Evolutionary conservation across 64 coral and sea anemone species (phyloP), one percentile per base, ranked within the genome.

Genomic region (Pocillopora verrucosa): DNA sequence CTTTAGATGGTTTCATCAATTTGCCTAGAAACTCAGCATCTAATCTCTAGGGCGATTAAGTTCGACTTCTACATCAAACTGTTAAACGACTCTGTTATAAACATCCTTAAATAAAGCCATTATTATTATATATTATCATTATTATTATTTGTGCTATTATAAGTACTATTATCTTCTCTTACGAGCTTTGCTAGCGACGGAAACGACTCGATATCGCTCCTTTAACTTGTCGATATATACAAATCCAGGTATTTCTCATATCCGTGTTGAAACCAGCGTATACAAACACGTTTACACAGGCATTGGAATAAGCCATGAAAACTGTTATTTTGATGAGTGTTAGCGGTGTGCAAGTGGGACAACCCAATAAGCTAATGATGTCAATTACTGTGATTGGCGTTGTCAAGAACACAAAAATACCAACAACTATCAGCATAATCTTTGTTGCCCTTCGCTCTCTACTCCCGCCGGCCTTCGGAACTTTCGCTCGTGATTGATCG

Each of bases 301-400:
- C 91, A n/a, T 93, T 93, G 0, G 77, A 67, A 36, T 93, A 93
- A 13, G 76, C 91, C 91, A 93, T 88, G 35, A 76, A 82, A 13
- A 88, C 91, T 57, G 91, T 73, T 72, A 93, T 74, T 58, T 93
- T 93, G 25, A 83, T 64, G 15, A 93, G 34, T 2, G 88, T 74
- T 56, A 93, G 77, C 75, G 91, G 91, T 16, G 83, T 73, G 64
- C 82, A 85, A 2, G 82, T 57, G 12, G 77, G 57, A 16, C 60
- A 87, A 22, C 76, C 91, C 36, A 93, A 76, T 20, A 89, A 36
- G 14, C 86, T 87, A 37, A 93, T 68, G 25, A 93, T 92, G 41
- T 93, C 91, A 83, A 93, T 93, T 16, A 93, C 78, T 16, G 91
- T 93, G n/a, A 93, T 93, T 75, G 91, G 91, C 16, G 83, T 86